Evolutionary conservation across 1,140 invertebrate species (phyloP).

Genomic region (Drosophila ficusphila): DNA sequence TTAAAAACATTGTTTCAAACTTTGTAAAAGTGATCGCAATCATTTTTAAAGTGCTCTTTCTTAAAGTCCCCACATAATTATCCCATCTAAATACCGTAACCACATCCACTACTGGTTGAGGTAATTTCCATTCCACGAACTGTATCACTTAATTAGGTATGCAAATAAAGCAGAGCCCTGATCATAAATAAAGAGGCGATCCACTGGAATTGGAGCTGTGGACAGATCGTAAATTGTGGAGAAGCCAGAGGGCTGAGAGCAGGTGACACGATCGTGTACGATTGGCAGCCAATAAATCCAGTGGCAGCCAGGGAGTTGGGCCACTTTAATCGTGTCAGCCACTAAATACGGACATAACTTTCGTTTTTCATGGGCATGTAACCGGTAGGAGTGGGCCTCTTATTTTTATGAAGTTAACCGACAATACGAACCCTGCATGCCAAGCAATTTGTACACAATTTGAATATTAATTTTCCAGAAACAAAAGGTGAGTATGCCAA

Average conservation of each 20-base stretch:
- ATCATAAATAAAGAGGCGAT: conserved; percentile 64
- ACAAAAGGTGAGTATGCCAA: conserved; percentile 10
- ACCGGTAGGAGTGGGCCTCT: conserved; percentile 28
- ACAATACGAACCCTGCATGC: conserved; percentile 55
- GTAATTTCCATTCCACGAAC: conserved; percentile 41
- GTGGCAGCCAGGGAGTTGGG: conserved; percentile 33
- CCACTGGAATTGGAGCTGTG: conserved; percentile 24
- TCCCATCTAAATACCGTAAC: conserved; percentile 44
- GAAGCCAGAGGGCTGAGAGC: conserved; percentile 19
- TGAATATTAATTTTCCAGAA: conserved; percentile 59
- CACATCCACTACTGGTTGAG: conserved; percentile 19
- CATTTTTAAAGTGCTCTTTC: conserved; percentile 14
- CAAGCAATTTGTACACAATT: conserved; percentile 51
- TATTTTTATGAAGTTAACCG: conserved; percentile 57
- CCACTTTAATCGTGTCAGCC: conserved; percentile 49
- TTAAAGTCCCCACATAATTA: conserved; percentile 28
- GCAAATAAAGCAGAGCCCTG: conserved; percentile 63
- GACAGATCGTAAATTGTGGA: conserved; percentile 63
- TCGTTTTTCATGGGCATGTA: conserved; percentile 71
- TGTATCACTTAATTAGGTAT: conserved; percentile 74
- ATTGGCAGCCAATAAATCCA: conserved; percentile 68
- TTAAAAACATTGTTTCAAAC: too few relatives aligned
- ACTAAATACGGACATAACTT: conserved; percentile 64
- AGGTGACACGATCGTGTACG: conserved; percentile 53
- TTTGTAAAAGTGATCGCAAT: too few relatives aligned